Base-by-base conservation (phyloP, 2,888 invertebrate genomes). In the Tetranychus truncatus region DNA sequence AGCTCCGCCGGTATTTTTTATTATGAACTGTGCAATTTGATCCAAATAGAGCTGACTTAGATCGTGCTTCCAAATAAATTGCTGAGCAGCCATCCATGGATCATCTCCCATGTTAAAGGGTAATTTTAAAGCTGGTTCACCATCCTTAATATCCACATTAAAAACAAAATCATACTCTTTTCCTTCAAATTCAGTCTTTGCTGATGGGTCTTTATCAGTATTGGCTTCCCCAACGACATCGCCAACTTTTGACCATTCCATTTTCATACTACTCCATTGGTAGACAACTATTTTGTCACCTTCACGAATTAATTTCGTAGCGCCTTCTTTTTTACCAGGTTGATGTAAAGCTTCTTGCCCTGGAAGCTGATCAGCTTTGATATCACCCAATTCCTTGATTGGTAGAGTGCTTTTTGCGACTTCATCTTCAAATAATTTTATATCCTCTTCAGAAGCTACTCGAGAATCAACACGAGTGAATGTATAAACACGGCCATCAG, bases 131-230 rank as follows among this genome's bases (percentile, higher is more conserved):
- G 92, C 88, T 0, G 92, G 91, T 73, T 88, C 88, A 1, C 91
- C 92, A 81, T 95, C 95, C 81, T 94, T 91, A 75, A 96, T 89
- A 80, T 95, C 95, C n/a, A 97, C 92, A 78, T 88, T 89, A 83
- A 97, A 96, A 45, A 96, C 95, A 83, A 88, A 95, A 84, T 97
- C 97, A 81, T 95, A 97, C 81, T 92, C 90, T 85, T 87, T 88
- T 79, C 95, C 95, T 81, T 94, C 89, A 81, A 87, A 88, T 80
- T 90, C 84, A 7, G 89, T 88, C 83, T 91, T 93, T 44, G 90
- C 91, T 6, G 87, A 86, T 0, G 86, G 84, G 6, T 83, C 84
- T 78, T 89, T 87, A 0, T 86, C 86, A 4, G 88, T 88, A 0
- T 88, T 88, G 18, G 87, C 85, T 9, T 88, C 77, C 0, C 95